Evolutionary conservation across 2,113 vertebrate genomes (phyloP).

Genomic region (Protobothrops mucrosquamatus): DNA sequence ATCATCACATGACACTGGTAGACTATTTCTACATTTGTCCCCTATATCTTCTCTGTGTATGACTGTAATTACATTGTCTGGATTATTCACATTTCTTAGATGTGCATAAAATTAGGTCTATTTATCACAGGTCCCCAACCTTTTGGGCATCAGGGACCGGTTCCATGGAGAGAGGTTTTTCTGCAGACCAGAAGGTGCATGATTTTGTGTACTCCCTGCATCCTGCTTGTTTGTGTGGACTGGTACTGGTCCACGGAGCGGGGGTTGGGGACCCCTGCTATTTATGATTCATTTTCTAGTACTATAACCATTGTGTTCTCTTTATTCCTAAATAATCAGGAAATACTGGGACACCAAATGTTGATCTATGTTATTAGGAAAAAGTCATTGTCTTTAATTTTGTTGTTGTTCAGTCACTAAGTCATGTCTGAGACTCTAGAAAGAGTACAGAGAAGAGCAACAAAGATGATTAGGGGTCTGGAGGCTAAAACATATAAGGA

Average conservation of each 20-base stretch:
- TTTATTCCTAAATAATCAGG: neutral
- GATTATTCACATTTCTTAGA: neutral
- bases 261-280: too few species aligned
- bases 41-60: neutral
- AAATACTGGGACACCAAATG: neutral
- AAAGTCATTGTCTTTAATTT: neutral
- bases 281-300: neutral
- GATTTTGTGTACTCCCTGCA: too few species aligned
- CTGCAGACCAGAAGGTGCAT: too few species aligned
- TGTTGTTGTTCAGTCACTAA: neutral
- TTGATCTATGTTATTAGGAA: neutral
- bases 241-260: too few species aligned
- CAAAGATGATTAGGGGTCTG: too few species aligned
- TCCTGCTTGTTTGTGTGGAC: too few species aligned
- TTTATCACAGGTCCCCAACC: too few species aligned
- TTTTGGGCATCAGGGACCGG: too few species aligned
- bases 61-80: neutral
- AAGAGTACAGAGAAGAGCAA: too few species aligned
- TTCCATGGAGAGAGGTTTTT: too few species aligned
- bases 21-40: neutral
- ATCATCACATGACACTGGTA: neutral
- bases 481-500: too few species aligned
- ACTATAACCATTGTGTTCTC: neutral
- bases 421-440: neutral
- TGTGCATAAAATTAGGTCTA: neutral